phyloP scores from a whole-genome alignment of 2,888 invertebrate species.

The Molorchus minor region DNA sequence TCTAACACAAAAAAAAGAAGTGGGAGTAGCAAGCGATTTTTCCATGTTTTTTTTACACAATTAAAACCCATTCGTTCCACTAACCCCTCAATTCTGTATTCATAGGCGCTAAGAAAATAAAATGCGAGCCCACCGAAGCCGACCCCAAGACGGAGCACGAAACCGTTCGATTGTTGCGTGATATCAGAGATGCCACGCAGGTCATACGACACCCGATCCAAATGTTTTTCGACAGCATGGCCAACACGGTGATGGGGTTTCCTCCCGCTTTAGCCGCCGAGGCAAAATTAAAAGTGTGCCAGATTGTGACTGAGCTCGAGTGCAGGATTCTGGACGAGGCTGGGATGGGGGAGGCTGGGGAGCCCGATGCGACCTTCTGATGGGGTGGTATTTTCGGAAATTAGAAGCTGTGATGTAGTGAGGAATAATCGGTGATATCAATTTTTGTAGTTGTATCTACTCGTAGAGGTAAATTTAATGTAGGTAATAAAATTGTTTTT shows the following conservation, averaged over 20 bases:
- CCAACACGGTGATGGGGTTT: constrained; percentile 42
- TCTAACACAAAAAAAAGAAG: no score
- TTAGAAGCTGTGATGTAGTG: constrained; percentile 7
- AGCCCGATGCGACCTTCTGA: not conserved
- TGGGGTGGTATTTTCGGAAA: not conserved
- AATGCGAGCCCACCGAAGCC: constrained; percentile 4
- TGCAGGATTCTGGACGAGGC: constrained; percentile 19
- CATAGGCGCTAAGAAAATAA: constrained; percentile 7
- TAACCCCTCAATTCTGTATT: not conserved
- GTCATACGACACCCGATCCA: constrained; percentile 34
- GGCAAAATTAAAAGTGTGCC: constrained; percentile 42
- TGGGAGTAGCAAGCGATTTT: not conserved
- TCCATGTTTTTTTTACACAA: not conserved
- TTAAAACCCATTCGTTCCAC: not conserved
- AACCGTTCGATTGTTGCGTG: constrained; percentile 34
- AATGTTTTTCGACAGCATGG: constrained; percentile 43
- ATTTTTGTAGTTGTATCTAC: not conserved
- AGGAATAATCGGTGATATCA: constrained; percentile 4
- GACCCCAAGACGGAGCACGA: constrained; percentile 18
- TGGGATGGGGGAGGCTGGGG: not conserved
- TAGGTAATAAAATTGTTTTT: no score
- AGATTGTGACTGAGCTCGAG: constrained; percentile 44
- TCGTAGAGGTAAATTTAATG: not conserved
- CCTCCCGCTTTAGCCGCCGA: constrained; percentile 41
- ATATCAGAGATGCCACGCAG: constrained; percentile 35